Evolutionary conservation across 2,888 invertebrate genomes (phyloP).

Genomic region (Alloplasta piceator): DNA sequence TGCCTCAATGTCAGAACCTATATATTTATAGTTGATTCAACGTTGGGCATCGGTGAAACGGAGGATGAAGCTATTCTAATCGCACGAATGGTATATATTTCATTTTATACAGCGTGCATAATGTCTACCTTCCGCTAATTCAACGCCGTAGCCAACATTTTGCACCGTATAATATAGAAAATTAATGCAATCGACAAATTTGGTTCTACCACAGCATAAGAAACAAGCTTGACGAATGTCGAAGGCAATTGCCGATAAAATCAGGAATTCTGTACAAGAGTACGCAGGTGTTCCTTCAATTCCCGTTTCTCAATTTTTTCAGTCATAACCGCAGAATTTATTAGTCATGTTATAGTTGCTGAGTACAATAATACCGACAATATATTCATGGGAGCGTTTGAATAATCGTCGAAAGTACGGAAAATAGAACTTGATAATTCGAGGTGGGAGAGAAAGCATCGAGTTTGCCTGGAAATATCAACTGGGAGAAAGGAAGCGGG

Average conservation of each 20-base stretch:
- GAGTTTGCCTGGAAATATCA: conserved; percentile 64
- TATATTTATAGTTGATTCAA: conserved; percentile 35
- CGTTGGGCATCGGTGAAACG: conserved; percentile 21
- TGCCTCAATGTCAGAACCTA: conserved; percentile 37
- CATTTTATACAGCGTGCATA: background rate
- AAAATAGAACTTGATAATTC: no score
- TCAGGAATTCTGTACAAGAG: no score
- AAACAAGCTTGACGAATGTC: no score
- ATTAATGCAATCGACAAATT: no score
- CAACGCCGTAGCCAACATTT: no score
- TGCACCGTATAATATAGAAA: no score
- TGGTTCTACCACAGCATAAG: no score
- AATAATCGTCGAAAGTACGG: conserved; percentile 1
- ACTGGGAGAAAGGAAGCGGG: conserved; percentile 54
- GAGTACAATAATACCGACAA: background rate
- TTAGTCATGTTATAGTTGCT: background rate
- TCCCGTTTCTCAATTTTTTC: no score
- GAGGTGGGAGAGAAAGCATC: conserved; percentile 1
- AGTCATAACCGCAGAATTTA: no score
- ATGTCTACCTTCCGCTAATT: no score
- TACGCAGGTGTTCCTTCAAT: no score
- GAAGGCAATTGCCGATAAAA: no score
- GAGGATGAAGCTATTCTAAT: conserved; percentile 40
- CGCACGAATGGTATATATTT: conserved; percentile 3
- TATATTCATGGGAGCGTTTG: background rate